Evolutionary conservation across 2,888 invertebrate genomes (phyloP).

Genomic region (Watsonalla binaria): DNA sequence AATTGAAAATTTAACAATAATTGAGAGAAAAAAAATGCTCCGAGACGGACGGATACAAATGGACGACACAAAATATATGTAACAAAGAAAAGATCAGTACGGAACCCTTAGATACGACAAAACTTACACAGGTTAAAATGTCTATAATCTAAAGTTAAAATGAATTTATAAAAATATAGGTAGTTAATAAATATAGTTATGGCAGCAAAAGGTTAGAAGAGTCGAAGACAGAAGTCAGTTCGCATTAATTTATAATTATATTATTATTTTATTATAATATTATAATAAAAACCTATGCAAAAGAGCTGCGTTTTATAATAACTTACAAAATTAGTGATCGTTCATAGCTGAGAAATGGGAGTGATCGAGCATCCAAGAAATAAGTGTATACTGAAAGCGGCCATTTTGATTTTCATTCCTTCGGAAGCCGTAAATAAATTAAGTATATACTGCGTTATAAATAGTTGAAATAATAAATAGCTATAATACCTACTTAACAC

Average conservation of each 20-base stretch:
- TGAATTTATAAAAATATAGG: neutral
- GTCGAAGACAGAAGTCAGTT: slow-evolving; percentile 48
- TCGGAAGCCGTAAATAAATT: no score
- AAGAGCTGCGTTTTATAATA: neutral
- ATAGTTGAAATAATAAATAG: no score
- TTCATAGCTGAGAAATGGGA: no score
- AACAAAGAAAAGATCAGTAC: neutral
- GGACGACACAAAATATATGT: neutral
- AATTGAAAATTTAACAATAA: neutral
- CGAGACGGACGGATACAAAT: neutral
- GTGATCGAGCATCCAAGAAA: neutral
- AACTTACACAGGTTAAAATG: neutral
- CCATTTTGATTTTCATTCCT: no score
- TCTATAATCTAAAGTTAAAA: neutral
- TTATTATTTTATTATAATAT: slow-evolving; percentile 15
- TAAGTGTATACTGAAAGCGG: neutral
- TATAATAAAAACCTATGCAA: neutral
- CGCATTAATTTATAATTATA: slow-evolving; percentile 34
- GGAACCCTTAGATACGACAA: neutral
- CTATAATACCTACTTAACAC: no score
- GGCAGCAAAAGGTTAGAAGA: slow-evolving; percentile 42
- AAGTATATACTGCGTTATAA: no score
- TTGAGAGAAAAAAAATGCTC: neutral
- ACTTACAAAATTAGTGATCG: neutral
- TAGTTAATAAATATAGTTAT: slow-evolving; percentile 11